A percentile compares a stretch with the other conserved stretches of the same genome.
These are phyloP conservation scores for Diorhabda sublineata DNA, from an alignment of 1,140 invertebrate species.

Conservation along the genomic window DNA sequence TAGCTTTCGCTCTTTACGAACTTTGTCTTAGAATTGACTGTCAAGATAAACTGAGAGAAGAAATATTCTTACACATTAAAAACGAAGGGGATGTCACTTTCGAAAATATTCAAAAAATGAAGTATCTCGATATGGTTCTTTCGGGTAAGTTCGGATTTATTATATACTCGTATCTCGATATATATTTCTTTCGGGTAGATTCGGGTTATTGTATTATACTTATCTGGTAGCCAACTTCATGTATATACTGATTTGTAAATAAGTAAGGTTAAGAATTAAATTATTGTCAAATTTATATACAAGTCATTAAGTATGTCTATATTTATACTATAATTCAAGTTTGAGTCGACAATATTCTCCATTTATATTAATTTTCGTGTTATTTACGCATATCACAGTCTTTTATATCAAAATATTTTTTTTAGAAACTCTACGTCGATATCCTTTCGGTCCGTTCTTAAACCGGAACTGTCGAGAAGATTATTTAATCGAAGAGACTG, in stretches of 20 bases:
- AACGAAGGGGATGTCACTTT: conserved; percentile 54
- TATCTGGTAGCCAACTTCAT: no score
- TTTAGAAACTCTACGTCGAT: conserved; percentile 48
- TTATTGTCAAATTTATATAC: no score
- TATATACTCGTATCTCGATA: no score
- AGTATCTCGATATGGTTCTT: conserved; percentile 59
- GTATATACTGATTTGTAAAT: no score
- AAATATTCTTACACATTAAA: conserved; percentile 55
- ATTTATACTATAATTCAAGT: no score
- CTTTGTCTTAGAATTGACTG: conserved; percentile 57
- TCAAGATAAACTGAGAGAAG: conserved; percentile 44
- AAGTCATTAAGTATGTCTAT: no score
- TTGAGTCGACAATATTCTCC: no score
- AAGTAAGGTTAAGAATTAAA: no score
- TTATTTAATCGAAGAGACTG: conserved; percentile 43
- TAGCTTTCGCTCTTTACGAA: conserved; percentile 63
- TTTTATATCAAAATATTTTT: conserved; percentile 19
- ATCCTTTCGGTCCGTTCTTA: conserved; percentile 56
- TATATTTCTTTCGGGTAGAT: no score
- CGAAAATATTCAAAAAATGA: conserved; percentile 58
- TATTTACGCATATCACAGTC: no score
- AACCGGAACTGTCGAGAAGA: conserved; percentile 47
- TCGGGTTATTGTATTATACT: no score
- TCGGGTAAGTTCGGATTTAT: conserved; percentile 45
- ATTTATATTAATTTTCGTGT: no score